Conservation (phyloP, 2,888 invertebrate genomes). For the Keiferia lycopersicella region DNA sequence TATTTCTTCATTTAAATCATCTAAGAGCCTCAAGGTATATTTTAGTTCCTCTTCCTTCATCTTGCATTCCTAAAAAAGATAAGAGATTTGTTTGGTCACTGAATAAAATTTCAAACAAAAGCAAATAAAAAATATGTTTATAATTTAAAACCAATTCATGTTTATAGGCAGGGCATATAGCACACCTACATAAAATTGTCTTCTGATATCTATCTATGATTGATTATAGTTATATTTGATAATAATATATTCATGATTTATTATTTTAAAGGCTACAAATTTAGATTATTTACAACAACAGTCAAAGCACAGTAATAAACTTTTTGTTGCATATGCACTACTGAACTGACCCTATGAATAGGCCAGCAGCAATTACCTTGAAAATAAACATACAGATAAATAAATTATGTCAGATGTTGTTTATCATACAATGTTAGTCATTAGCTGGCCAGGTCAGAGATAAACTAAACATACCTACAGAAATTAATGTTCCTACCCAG, state of each 20-base stretch:
- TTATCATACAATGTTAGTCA: conserved; percentile 45
- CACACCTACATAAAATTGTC: too few species aligned
- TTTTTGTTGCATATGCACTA: neutral
- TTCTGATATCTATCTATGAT: too few species aligned
- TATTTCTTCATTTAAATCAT: conserved; percentile 58
- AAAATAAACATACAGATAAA: conserved; percentile 45
- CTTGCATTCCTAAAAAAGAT: conserved; percentile 34
- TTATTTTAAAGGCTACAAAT: too few species aligned
- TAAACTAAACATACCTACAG: conserved; percentile 34
- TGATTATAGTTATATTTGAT: too few species aligned
- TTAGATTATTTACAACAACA: neutral
- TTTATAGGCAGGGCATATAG: too few species aligned
- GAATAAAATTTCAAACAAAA: too few species aligned
- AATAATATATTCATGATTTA: too few species aligned
- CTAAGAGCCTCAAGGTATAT: conserved; percentile 66
- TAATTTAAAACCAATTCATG: too few species aligned
- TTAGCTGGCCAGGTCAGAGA: conserved; percentile 50
- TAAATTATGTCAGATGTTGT: conserved; percentile 45
- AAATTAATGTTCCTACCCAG: conserved; percentile 38
- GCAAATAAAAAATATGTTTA: too few species aligned
- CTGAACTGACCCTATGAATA: conserved; percentile 8
- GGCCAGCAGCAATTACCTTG: conserved; percentile 19
- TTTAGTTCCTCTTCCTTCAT: conserved; percentile 74
- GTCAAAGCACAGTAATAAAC: neutral
- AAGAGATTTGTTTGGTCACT: neutral